Percentiles rank a stretch among this genome's conserved stretches.
phyloP scores from a whole-genome alignment of 2,113 vertebrate genomes.

The Microcebus griseorufus region DNA sequence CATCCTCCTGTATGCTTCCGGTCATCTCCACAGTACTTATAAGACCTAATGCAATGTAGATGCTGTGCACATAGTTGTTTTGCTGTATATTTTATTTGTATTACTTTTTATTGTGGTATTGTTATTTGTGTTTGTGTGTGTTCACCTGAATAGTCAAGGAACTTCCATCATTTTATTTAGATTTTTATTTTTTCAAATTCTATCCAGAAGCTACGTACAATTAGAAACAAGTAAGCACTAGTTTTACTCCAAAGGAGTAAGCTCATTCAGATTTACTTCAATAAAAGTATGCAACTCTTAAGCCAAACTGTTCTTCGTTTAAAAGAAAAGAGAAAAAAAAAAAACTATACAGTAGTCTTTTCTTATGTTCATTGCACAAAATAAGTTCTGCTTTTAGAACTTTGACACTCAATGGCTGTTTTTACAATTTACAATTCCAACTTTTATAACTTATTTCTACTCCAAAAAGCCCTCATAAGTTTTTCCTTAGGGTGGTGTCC shows the following conservation, averaged over 20 bases:
- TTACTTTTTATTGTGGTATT: too few species aligned
- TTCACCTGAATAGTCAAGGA: slow-evolving; percentile 74
- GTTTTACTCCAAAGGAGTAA: slow-evolving; percentile 89
- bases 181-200: slow-evolving; percentile 87
- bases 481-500: slow-evolving; percentile 86
- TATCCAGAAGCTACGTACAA: slow-evolving; percentile 91
- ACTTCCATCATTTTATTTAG: slow-evolving; percentile 89
- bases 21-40: neutral
- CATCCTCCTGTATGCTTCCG: too few species aligned
- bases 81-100: neutral
- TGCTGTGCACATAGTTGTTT: neutral
- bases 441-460: slow-evolving; percentile 82
- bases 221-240: slow-evolving; percentile 89
- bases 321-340: slow-evolving; percentile 59
- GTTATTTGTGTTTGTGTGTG: neutral
- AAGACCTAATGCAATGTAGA: neutral
- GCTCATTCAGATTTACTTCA: slow-evolving; percentile 90
- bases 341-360: slow-evolving; percentile 89
- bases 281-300: slow-evolving; percentile 89
- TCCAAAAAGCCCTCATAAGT: slow-evolving; percentile 69
- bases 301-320: slow-evolving; percentile 88
- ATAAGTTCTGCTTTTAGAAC: slow-evolving; percentile 85
- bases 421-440: slow-evolving; percentile 82
- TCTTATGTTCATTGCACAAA: slow-evolving; percentile 89
- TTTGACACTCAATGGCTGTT: slow-evolving; percentile 85